Conservation (phyloP, 2,113 vertebrate species). For the Isichthys henryi region DNA sequence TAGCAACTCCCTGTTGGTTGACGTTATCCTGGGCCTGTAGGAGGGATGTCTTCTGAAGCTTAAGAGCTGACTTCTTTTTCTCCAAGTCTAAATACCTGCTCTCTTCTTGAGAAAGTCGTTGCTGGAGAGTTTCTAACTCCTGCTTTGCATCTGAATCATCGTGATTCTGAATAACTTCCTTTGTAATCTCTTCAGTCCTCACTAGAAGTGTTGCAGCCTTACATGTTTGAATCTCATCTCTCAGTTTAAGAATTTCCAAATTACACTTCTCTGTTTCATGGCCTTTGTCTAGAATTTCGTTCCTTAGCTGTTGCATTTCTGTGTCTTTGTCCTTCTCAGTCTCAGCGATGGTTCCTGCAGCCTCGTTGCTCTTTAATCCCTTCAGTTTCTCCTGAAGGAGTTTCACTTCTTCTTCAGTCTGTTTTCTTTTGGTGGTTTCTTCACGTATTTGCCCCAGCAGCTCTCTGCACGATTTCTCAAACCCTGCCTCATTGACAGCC, state of each 20-base stretch:
- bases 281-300: slow-evolving; percentile 85
- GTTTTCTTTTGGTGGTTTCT: slow-evolving; percentile 59
- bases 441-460: slow-evolving; percentile 69
- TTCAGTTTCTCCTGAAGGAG: slow-evolving; percentile 81
- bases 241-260: slow-evolving; percentile 83
- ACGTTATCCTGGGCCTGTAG: slow-evolving; percentile 79
- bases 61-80: slow-evolving; percentile 58
- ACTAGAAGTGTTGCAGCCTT: slow-evolving; percentile 83
- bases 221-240: slow-evolving; percentile 81
- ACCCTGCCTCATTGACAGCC: slow-evolving; percentile 82
- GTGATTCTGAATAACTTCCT: slow-evolving; percentile 82
- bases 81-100: slow-evolving; percentile 82
- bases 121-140: slow-evolving; percentile 75
- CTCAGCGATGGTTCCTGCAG: slow-evolving; percentile 64
- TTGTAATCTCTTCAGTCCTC: slow-evolving; percentile 83
- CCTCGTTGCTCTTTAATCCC: slow-evolving; percentile 81
- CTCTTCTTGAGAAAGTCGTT: slow-evolving; percentile 77
- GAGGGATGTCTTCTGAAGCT: slow-evolving; percentile 77
- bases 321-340: slow-evolving; percentile 83
- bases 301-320: slow-evolving; percentile 79
- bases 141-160: slow-evolving; percentile 87
- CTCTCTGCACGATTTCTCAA: slow-evolving; percentile 71
- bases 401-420: slow-evolving; percentile 81
- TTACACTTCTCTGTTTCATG: slow-evolving; percentile 78
- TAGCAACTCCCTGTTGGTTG: slow-evolving; percentile 84